phyloP scores from a whole-genome alignment of 2,797 vertebrate species.

The Bovichtus variegatus region DNA sequence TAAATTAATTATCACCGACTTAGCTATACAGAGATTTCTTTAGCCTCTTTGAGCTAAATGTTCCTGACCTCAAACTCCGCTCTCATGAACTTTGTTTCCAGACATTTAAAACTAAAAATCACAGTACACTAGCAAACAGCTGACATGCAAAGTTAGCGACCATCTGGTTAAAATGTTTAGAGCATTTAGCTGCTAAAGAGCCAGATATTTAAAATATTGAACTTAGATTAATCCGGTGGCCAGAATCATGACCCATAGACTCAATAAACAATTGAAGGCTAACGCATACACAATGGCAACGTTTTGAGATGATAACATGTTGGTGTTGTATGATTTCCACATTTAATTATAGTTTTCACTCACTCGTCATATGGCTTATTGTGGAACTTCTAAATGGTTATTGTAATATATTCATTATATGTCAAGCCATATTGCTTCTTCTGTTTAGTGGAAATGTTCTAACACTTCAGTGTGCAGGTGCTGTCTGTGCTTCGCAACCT shows the following conservation, averaged over 20 bases:
- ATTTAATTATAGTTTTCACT: neutral
- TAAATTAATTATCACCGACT: neutral
- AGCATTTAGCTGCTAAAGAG: neutral
- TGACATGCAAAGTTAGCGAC: too few relatives aligned
- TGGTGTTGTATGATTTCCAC: neutral
- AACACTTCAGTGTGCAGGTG: constrained; percentile 2
- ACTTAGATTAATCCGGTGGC: too few relatives aligned
- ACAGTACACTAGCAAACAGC: neutral
- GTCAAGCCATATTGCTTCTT: neutral
- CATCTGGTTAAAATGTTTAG: too few relatives aligned
- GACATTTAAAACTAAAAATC: neutral
- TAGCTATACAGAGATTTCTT: neutral
- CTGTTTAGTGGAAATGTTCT: neutral
- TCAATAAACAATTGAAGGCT: neutral
- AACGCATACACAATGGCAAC: neutral
- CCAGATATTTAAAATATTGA: neutral
- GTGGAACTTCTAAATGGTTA: neutral
- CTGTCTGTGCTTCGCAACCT: constrained; percentile 10
- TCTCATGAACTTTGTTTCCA: neutral
- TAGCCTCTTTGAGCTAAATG: neutral
- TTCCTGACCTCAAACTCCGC: neutral
- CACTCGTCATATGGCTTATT: neutral
- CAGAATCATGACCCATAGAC: neutral
- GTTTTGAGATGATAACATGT: neutral
- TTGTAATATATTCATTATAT: neutral